phyloP scores from a whole-genome alignment of 1,140 invertebrate species.

The Apocrypta bakeri region DNA sequence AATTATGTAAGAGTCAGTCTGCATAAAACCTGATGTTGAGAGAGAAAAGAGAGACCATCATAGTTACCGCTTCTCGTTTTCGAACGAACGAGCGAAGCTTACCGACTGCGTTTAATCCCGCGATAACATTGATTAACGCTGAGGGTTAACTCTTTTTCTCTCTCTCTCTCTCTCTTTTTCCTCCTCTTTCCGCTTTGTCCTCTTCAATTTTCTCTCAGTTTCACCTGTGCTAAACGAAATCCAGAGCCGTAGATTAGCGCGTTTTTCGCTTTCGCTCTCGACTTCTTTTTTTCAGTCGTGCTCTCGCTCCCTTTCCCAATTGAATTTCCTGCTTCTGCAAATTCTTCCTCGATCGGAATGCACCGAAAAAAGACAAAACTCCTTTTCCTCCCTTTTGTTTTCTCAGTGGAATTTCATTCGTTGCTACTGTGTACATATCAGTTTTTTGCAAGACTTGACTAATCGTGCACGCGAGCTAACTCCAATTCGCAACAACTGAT shows the following conservation, averaged over 20 bases:
- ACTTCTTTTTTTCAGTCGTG: neutral
- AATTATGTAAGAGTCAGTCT: neutral
- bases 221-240: constrained; percentile 16
- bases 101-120: constrained; percentile 14
- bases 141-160: neutral
- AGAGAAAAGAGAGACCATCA: neutral
- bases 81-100: too few species aligned
- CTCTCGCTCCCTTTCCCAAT: constrained; percentile 28
- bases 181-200: constrained; percentile 12
- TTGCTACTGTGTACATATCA: neutral
- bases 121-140: constrained; percentile 26
- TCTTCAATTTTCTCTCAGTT: neutral
- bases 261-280: constrained; percentile 7
- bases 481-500: neutral
- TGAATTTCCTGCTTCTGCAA: neutral
- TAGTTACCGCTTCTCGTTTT: neutral
- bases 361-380: too few species aligned
- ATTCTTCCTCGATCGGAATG: neutral
- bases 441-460: neutral
- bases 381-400: neutral
- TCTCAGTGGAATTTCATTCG: constrained; percentile 15
- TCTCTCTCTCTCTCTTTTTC: neutral
- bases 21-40: neutral
- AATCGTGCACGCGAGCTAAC: too few species aligned
- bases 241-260: neutral